phyloP scores from a whole-genome alignment of 2,113 vertebrate genomes.

The Barbus barbus region DNA sequence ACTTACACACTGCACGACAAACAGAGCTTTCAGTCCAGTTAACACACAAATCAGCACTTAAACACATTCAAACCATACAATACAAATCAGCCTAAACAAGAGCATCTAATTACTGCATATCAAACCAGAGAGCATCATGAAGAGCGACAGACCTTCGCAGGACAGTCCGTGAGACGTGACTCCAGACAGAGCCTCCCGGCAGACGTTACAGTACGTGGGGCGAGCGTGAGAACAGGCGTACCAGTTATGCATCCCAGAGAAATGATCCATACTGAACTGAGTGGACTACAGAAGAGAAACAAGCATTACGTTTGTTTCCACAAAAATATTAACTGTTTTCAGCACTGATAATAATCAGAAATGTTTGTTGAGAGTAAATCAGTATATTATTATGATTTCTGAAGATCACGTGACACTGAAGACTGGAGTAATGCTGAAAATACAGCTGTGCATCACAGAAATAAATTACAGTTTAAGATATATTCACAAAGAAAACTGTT shows the following conservation, averaged over 20 bases:
- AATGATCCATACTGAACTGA: slow-evolving; percentile 98
- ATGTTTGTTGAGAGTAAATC: too few relatives aligned
- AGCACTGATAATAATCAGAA: too few relatives aligned
- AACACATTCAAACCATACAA: not conserved
- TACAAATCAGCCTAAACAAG: not conserved
- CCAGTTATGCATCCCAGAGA: slow-evolving; percentile 99
- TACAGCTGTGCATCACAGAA: too few relatives aligned
- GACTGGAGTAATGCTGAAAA: too few relatives aligned
- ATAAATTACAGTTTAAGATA: too few relatives aligned
- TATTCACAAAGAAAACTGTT: too few relatives aligned
- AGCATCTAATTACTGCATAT: not conserved
- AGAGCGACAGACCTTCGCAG: slow-evolving; percentile 82
- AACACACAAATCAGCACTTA: too few relatives aligned
- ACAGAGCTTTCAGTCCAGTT: not conserved
- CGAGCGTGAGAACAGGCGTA: slow-evolving; percentile 95
- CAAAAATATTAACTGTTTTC: too few relatives aligned
- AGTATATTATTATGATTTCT: too few relatives aligned
- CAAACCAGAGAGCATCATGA: not conserved
- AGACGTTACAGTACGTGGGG: slow-evolving; percentile 96
- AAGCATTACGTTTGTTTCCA: too few relatives aligned
- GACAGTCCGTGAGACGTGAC: slow-evolving; percentile 95
- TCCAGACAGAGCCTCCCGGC: slow-evolving; percentile 89
- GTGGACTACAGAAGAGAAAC: slow-evolving; percentile 77
- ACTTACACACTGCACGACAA: slow-evolving; percentile 87
- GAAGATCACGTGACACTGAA: too few relatives aligned